Base-by-base conservation (phyloP, 2,113 vertebrate species). In the Malurus cyaneus region DNA sequence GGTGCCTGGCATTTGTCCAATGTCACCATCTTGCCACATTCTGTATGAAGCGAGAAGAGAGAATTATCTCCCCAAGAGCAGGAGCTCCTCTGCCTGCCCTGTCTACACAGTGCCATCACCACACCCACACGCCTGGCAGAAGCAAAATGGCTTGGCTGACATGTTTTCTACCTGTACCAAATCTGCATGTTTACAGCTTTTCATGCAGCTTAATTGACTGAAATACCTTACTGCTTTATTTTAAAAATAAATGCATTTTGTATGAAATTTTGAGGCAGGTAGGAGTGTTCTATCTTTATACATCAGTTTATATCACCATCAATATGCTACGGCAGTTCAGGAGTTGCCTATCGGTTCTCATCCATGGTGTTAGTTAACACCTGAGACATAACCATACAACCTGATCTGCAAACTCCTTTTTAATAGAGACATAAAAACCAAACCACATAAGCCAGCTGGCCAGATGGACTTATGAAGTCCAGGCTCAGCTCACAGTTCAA, bases 321-420 rank as follows among this genome's bases (percentile, higher is more conserved):
- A 9, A n/a, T 47, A 23, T 73, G 59, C 49, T 73, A 15, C 6
- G 28, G 23, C 69, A 64, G 23, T 54, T 21, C 69, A 46, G 57
- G 49, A 32, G 28, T 4, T 64, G 49, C 41, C 18, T 14, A 6
- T 12, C 0, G 0, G 28, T 64, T 73, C 41, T 54, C 23, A 62
- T 39, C 14, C 41, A 39, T 47, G n/a, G 28, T 54, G 72, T 54
- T 57, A 18, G 32, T 36, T 25, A 61, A 53, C 47, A 62, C 26
- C 21, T 41, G 41, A 56, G n/a, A 64, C 0, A 0, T 64, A 41
- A 64, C 49, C 23, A 47, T 15, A 54, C n/a, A 28, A 47, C 49
- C n/a, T 62, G 49, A 39, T 62, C 26, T 72, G n/a, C 47, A 62
- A 62, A 36, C 23, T 71, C 52, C 39, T 65, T 46, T 62, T 46